Conservation (phyloP, 1,140 invertebrate genomes). For the Pseudomyrmex dendroicus region DNA sequence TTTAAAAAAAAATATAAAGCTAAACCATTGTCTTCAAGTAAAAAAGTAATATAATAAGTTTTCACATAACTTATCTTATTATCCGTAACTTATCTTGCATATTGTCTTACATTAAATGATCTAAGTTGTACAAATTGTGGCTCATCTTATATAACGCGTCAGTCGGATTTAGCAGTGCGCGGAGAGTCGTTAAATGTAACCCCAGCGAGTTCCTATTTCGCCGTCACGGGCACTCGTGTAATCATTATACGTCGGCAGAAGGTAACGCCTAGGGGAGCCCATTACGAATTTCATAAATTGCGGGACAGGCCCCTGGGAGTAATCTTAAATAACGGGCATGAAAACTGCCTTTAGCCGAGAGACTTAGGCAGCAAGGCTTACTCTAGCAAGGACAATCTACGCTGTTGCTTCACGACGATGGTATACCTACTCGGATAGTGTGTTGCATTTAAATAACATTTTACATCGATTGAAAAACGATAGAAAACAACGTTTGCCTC, state of each 20-base stretch:
- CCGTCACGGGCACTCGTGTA: slow-evolving; percentile 49
- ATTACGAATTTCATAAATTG: slow-evolving; percentile 74
- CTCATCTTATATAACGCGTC: slow-evolving; percentile 15
- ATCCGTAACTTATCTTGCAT: background rate
- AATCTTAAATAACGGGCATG: slow-evolving; percentile 73
- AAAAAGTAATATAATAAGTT: background rate
- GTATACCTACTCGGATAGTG: slow-evolving; percentile 22
- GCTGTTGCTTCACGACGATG: background rate
- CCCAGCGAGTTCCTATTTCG: slow-evolving; percentile 53
- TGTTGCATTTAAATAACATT: slow-evolving; percentile 8
- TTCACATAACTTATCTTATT: background rate
- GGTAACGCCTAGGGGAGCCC: slow-evolving; percentile 68
- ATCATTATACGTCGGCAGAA: slow-evolving; percentile 68
- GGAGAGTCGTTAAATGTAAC: slow-evolving; percentile 53
- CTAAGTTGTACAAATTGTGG: background rate
- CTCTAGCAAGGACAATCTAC: slow-evolving; percentile 32
- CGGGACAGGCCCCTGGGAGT: slow-evolving; percentile 43
- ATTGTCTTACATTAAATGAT: background rate
- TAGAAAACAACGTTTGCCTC: background rate
- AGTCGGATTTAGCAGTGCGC: slow-evolving; percentile 36
- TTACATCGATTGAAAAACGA: slow-evolving; percentile 23
- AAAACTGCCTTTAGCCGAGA: slow-evolving; percentile 60
- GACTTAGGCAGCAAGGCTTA: slow-evolving; percentile 36
- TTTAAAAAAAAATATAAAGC: background rate
- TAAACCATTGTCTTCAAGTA: background rate